Evolutionary conservation across 2,888 invertebrate genomes (phyloP), one percentile per base, ranked within the genome.

Genomic region (Gonocerus acuteangulatus): DNA sequence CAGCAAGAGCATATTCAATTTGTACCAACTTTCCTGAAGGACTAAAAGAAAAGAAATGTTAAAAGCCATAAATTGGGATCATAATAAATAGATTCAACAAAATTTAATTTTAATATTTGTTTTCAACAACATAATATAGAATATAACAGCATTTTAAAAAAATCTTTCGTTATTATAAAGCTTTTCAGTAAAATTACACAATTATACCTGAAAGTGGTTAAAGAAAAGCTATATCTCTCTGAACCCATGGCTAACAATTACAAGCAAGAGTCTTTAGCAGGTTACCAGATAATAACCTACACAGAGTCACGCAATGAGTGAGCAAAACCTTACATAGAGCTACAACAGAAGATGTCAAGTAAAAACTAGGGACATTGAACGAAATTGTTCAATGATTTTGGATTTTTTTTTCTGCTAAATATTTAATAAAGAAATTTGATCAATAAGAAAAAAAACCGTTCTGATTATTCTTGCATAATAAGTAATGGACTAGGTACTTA

Each of bases 11-110:
- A 88, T 99, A 99, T 80, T 99, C 99, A 70, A 99, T 95, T 78
- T 99, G 99, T 60, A 99, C 97, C 71, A 99, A 80, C 78, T 99
- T 99, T 68, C 99, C 99, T 21, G 97, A 97, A 16, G 99, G 99
- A 74, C 97, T 99, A 78, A 23, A 79, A 78, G 72, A 68, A 71
- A 73, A 71, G 66, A 68, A n/a, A n/a, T n/a, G n/a, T n/a, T n/a
- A n/a, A n/a, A n/a, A n/a, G n/a, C n/a, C n/a, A n/a, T n/a, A n/a
- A 18, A 54, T 1, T 54, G 13, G 1, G 7, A 15, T 34, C 22
- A 32, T 19, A 16, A 27, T 15, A 3, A 36, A 54, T 36, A 9
- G 18, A 16, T 7, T 51, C 22, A 2, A 54, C 32, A 34, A 34
- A 34, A 34, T 34, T 11, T 11, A 34, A 34, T 11, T 34, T 11